Conservation (phyloP, 2,797 vertebrate genomes). For the Cichlasoma orientale region DNA sequence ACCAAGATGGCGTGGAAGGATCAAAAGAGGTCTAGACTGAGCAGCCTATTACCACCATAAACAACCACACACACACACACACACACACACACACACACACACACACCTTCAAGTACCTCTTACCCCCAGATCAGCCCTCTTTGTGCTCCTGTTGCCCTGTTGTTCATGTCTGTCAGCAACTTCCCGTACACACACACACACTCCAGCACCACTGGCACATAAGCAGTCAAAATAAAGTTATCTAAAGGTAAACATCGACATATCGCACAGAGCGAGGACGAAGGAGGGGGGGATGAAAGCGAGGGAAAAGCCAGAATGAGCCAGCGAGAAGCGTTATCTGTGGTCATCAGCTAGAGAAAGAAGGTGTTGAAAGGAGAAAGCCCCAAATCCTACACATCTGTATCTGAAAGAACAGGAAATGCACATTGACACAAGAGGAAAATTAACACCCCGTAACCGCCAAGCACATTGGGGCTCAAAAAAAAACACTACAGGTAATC, state of each 20-base stretch:
- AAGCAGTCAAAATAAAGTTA: slow-evolving; percentile 71
- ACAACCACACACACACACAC: slow-evolving; percentile 33
- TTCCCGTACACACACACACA: slow-evolving; percentile 33
- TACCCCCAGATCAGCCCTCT: slow-evolving; percentile 27
- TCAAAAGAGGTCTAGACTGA: slow-evolving; percentile 58
- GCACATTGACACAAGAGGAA: slow-evolving; percentile 56
- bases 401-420: slow-evolving; percentile 62
- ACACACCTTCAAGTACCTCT: slow-evolving; percentile 32
- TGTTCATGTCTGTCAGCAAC: slow-evolving; percentile 66
- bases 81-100: slow-evolving; percentile 11
- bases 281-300: slow-evolving; percentile 32
- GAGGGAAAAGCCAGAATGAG: slow-evolving; percentile 6
- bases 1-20: slow-evolving; percentile 57
- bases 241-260: slow-evolving; percentile 61
- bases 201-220: slow-evolving; percentile 33
- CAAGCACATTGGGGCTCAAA: slow-evolving; percentile 7
- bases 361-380: slow-evolving; percentile 72
- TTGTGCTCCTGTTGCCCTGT: slow-evolving; percentile 44
- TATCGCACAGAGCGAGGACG: slow-evolving; percentile 8
- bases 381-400: slow-evolving; percentile 54
- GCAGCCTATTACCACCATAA: slow-evolving; percentile 53
- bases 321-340: slow-evolving; percentile 53
- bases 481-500: not conserved
- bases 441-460: slow-evolving; percentile 50
- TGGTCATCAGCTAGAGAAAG: slow-evolving; percentile 52